Evolutionary conservation across 2,888 invertebrate species (phyloP), one percentile per base, ranked within the genome.

Genomic region (Rhodophaea formosa): DNA sequence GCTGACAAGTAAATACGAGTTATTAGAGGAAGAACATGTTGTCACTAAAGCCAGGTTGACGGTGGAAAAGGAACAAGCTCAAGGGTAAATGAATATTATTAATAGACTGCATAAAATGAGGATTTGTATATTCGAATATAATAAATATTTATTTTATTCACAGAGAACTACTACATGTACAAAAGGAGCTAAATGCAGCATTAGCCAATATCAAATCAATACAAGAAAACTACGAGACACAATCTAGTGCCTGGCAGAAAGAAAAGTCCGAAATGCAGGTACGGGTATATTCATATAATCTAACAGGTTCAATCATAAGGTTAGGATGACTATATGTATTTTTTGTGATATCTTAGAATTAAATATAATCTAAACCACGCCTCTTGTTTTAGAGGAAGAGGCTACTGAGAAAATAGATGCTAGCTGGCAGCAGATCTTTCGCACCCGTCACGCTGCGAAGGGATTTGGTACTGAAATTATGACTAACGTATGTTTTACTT

Each of bases 21-120:
- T 95, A 61, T 83, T 97, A 42, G 95, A 96, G 77, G 97, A 97
- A 78, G 97, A 97, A 73, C 96, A 96, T 67, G 95, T 97, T 0
- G 93, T 96, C 0, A 95, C 95, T 62, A 97, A 96, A 84, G 95
- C 96, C 7, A 94, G 96, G 77, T 86, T 97, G 3, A 95, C 95
- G 5, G 95, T 94, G 58, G 96, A 97, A 78, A 97, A 96, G 74
- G 95, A 97, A 84, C 93, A 94, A 69, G 89, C 96, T 12, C 95
- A 95, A 81, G 93, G 93, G 95, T 95, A 77, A 70, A 53, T 60
- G 49, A 51, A 52, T 39, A 23, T 54, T 45, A 47, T 29, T 7
- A 47, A 15, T 8, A 10, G 3, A 16, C 10, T 10, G 16, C n/a
- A 17, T n/a, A 29, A 49, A 29, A 14, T 16, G 10, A 12, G 16